Evolutionary conservation across 2,797 vertebrate genomes (phyloP), one percentile per base, ranked within the genome.

Genomic region (Odontamblyopus rebecca): DNA sequence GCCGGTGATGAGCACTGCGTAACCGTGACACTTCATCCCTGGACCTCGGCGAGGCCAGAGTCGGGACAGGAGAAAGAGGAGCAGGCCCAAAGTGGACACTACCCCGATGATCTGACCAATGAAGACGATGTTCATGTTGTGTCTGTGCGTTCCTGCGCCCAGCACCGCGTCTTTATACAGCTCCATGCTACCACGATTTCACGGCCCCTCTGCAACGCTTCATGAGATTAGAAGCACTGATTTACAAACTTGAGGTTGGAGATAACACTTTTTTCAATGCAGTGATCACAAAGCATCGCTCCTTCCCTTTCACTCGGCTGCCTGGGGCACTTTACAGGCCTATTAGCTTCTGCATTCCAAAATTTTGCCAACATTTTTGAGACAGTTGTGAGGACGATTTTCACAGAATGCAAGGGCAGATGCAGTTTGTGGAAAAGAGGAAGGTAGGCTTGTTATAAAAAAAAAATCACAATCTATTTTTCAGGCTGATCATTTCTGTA

Each of bases 1-100:
- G 77, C 88, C 89, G 0, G 87, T 91, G 26, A 91, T 82, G 68
- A 91, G 82, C 72, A 88, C 86, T 0, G 70, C 88, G 2, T 27
- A 26, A 65, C 81, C 82, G 0, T 0, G 11, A 0, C 78, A 41
- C 2, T 75, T 75, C 64, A 18, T 35, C 53, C 56, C 4, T 0
- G 8, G 13, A 53, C 61, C 2, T n/a, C 56, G 0, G 15, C 16
- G 23, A 63, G 68, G 74, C 19, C 81, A 0, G 63, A 89, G 27
- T 57, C 76, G 69, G 56, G 59, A 18, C 0, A 84, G 11, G 19
- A 72, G 0, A 18, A 82, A 60, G 67, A 89, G 54, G 50, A 89
- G 41, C 6, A 75, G 0, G 23, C 16, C 72, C 0, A 29, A 23
- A 27, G 80, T 1, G 8, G 81, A 44, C 35, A 73, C 0, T 11